A percentile compares a stretch with the other conserved stretches of the same genome.
Conservation (phyloP, 2,797 vertebrate species). For the Champsocephalus gunnari region DNA sequence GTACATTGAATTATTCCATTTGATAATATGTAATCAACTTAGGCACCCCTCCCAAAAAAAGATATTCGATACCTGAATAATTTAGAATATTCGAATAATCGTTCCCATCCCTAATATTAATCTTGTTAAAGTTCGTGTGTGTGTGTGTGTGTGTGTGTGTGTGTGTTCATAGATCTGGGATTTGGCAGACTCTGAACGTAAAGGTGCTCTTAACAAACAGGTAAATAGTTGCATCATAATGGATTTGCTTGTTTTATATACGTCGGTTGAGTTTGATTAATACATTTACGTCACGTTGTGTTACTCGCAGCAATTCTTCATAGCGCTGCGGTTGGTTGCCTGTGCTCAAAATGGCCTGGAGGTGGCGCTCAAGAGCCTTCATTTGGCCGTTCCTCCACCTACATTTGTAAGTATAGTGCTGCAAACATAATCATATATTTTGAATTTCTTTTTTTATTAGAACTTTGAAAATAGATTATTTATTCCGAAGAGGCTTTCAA, state of each 20-base stretch:
- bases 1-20: too few relatives aligned
- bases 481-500: background rate
- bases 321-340: constrained; percentile 94
- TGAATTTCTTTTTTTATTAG: background rate
- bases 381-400: constrained; percentile 91
- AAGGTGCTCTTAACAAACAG: constrained; percentile 96
- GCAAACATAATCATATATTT: background rate
- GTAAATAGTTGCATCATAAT: constrained; percentile 76
- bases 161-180: constrained; percentile 93
- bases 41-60: too few relatives aligned
- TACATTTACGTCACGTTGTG: background rate
- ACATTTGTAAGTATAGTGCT: constrained; percentile 92
- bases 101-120: too few relatives aligned
- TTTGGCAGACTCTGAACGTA: constrained; percentile 94
- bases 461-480: background rate
- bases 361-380: constrained; percentile 92
- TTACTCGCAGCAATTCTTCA: constrained; percentile 93
- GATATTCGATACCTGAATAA: too few relatives aligned
- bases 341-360: constrained; percentile 99
- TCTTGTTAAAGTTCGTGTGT: too few relatives aligned
- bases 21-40: too few relatives aligned
- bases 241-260: background rate
- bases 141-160: background rate
- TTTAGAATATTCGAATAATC: too few relatives aligned
- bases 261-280: background rate